Conservation (phyloP, 1,140 invertebrate species). For the Helicoverpa armigera region DNA sequence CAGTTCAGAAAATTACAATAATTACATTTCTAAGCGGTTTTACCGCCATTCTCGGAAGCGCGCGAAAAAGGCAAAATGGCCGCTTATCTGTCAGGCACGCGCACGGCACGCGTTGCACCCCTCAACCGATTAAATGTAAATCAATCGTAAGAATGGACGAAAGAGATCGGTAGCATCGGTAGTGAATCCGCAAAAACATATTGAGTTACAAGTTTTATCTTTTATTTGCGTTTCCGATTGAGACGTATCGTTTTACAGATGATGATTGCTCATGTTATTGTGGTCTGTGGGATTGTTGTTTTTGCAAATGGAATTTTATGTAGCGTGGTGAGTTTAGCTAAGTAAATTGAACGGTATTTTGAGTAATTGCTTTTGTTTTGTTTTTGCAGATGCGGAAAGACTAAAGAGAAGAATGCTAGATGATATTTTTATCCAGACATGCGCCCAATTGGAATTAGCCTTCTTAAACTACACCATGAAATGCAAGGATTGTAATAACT, state of each 20-base stretch:
- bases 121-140: constrained; percentile 70
- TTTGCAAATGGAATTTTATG: constrained; percentile 54
- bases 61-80: constrained; percentile 65
- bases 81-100: constrained; percentile 76
- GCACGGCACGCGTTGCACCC: constrained; percentile 69
- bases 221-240: constrained; percentile 84
- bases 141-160: constrained; percentile 68
- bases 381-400: constrained; percentile 14
- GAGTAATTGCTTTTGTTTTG: constrained; percentile 6
- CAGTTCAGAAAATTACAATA: constrained; percentile 49
- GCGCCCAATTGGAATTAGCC: too few relatives aligned
- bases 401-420: not conserved
- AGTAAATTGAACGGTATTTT: not conserved
- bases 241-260: constrained; percentile 76
- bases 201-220: constrained; percentile 81
- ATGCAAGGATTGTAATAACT: too few relatives aligned
- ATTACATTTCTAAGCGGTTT: constrained; percentile 44
- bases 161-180: too few relatives aligned
- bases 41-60: constrained; percentile 30
- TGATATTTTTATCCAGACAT: too few relatives aligned
- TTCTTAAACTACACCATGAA: too few relatives aligned
- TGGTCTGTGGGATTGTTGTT: constrained; percentile 58
- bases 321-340: not conserved
- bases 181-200: constrained; percentile 79
- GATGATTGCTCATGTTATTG: constrained; percentile 70